Base-by-base conservation (phyloP, 2,888 invertebrate genomes). In the Acanthosepion pharaonis region DNA sequence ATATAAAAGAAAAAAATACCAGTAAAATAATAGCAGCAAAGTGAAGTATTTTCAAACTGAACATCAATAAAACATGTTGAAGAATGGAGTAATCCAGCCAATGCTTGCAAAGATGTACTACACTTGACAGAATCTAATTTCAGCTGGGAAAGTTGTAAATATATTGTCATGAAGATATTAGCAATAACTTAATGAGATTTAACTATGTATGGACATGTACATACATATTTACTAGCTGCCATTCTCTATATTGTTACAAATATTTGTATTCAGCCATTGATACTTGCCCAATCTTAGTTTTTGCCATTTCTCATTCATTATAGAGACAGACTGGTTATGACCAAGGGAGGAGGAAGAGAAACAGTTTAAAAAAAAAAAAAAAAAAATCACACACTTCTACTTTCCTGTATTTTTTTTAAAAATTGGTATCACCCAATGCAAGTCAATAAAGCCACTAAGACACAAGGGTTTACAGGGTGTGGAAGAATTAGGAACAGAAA, bases 91-190 rank as follows among this genome's bases (percentile, higher is more conserved):
- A 78, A 78, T 78, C n/a, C 78, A 33, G n/a, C 78, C 15, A 78
- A 78, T 78, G n/a, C 15, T 78, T 78, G 78, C 78, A 78, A 78
- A 78, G 78, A 11, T 78, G 78, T n/a, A 78, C n/a, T 11, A n/a
- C 78, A 78, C 78, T 78, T 78, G 78, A 59, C 55, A 59, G 55
- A 59, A 59, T 23, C 23, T 23, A 59, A 59, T 59, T 59, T 6
- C 55, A 59, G n/a, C 78, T n/a, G n/a, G n/a, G 28, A 78, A 78
- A 78, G 28, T 78, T 78, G 78, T n/a, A 78, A 78, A 78, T 78
- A 78, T 78, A 78, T 78, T 78, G 78, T 28, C 78, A 78, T 78
- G 78, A 78, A 78, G 78, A n/a, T 78, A 78, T 78, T 78, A 78
- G 28, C n/a, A 8, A n/a, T n/a, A 78, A 78, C 78, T 78, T 78